These are phyloP conservation scores for Vanessa atalanta DNA, from an alignment of 1,140 invertebrate genomes.

Conservation along the genomic window DNA sequence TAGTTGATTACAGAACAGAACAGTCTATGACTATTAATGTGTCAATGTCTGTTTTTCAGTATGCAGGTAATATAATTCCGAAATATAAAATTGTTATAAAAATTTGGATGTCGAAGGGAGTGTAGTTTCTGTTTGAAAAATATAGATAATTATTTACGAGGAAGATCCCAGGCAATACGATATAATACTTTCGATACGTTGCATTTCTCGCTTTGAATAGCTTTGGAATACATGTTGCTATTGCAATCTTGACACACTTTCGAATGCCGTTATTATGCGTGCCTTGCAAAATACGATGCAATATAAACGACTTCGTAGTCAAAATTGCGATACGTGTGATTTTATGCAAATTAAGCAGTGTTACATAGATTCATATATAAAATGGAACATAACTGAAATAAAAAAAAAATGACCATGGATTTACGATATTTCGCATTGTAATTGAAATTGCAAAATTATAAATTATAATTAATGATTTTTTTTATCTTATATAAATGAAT, in stretches of 20 bases:
- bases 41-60: too few relatives aligned
- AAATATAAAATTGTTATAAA: too few relatives aligned
- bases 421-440: neutral
- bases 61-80: too few relatives aligned
- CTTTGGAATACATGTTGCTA: conserved; percentile 54
- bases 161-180: conserved; percentile 46
- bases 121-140: neutral
- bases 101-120: too few relatives aligned
- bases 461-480: too few relatives aligned
- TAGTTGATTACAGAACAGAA: neutral
- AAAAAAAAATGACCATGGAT: neutral
- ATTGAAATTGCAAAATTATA: neutral
- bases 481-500: neutral
- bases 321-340: conserved; percentile 41
- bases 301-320: conserved; percentile 48
- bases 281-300: conserved; percentile 74
- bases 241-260: conserved; percentile 80
- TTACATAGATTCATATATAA: neutral
- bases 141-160: conserved; percentile 12
- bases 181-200: conserved; percentile 54
- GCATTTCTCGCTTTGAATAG: conserved; percentile 62
- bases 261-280: conserved; percentile 76
- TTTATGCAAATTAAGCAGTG: conserved; percentile 24
- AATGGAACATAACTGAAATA: neutral
- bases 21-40: neutral